A percentile compares a stretch with the other conserved stretches of the same genome.
phyloP scores from a whole-genome alignment of 2,113 vertebrate species.

The Casuarius casuarius region DNA sequence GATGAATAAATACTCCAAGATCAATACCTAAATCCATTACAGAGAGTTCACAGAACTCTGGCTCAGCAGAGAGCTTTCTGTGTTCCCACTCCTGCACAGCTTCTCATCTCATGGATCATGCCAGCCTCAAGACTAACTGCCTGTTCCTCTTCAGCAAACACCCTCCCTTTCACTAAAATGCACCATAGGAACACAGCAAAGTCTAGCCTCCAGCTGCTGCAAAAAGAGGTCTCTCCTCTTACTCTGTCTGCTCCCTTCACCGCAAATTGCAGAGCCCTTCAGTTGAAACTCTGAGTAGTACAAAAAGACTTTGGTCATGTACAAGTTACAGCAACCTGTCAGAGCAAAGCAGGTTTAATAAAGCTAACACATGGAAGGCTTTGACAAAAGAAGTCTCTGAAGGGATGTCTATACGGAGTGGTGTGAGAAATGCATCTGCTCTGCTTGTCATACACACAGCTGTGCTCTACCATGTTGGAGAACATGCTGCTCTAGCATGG shows the following conservation, averaged over 20 bases:
- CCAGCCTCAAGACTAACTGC: background rate
- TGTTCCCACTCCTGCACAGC: background rate
- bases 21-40: constrained; percentile 30
- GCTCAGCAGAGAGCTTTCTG: background rate
- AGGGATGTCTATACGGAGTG: background rate
- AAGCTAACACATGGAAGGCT: background rate
- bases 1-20: constrained; percentile 1
- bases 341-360: background rate
- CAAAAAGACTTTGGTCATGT: background rate
- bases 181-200: background rate
- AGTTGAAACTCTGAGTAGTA: background rate
- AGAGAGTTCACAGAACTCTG: background rate
- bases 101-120: background rate
- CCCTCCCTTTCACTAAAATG: background rate
- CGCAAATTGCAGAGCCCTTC: background rate
- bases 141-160: background rate
- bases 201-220: background rate
- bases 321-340: background rate
- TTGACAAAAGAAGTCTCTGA: background rate
- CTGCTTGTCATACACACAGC: background rate
- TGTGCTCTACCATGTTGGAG: background rate
- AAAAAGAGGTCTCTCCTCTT: background rate
- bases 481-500: background rate
- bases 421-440: background rate
- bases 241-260: background rate